Conservation (phyloP, 2,113 vertebrate genomes). For the Ptychochromis oligacanthus region DNA sequence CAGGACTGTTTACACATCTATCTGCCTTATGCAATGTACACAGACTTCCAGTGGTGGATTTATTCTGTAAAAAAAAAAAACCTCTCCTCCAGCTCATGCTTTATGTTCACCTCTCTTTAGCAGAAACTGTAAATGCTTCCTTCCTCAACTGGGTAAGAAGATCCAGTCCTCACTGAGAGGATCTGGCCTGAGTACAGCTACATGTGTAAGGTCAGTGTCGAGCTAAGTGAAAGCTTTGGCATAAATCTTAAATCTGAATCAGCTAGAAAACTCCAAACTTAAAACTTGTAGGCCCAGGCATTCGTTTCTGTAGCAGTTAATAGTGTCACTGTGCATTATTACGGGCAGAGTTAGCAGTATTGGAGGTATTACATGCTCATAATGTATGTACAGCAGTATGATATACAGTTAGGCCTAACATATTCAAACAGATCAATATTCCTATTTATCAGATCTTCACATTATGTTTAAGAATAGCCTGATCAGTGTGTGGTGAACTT, state of each 20-base stretch:
- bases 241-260: slow-evolving; percentile 18
- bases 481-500: slow-evolving; percentile 6
- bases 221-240: slow-evolving; percentile 32
- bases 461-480: slow-evolving; percentile 13
- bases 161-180: background rate
- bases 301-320: background rate
- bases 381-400: slow-evolving; percentile 47
- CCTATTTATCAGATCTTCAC: slow-evolving; percentile 29
- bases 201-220: background rate
- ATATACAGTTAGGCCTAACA: slow-evolving; percentile 33
- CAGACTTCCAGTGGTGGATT: slow-evolving; percentile 39
- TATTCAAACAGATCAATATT: slow-evolving; percentile 22
- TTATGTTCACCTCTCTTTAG: slow-evolving; percentile 26
- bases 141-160: slow-evolving; percentile 16
- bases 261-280: slow-evolving; percentile 39
- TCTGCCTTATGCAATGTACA: slow-evolving; percentile 74
- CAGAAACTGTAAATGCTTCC: slow-evolving; percentile 36
- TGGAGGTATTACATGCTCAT: slow-evolving; percentile 38
- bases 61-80: slow-evolving; percentile 24
- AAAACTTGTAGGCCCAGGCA: slow-evolving; percentile 34
- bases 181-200: slow-evolving; percentile 32
- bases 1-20: slow-evolving; percentile 75
- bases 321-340: slow-evolving; percentile 35
- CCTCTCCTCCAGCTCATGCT: slow-evolving; percentile 23
- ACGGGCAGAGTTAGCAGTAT: slow-evolving; percentile 10